Base-by-base conservation (phyloP, 2,113 vertebrate species). In the Speoplatyrhinus poulsoni region DNA sequence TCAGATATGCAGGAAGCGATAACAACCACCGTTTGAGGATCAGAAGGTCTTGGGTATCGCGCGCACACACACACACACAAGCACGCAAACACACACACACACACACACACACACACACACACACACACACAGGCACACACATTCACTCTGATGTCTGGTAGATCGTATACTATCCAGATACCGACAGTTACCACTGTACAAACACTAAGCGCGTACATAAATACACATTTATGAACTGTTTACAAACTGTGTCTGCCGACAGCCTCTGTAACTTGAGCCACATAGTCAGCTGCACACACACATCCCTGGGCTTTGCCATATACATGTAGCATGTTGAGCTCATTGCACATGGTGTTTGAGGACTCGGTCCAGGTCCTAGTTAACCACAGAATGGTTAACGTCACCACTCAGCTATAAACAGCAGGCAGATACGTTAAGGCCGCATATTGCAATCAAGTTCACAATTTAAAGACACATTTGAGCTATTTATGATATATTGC, bases 1-100 rank as follows among this genome's bases (percentile, higher is more conserved):
- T 81, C 79, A 69, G 77, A 81, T 84, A 70, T 0, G 15, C 85
- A 87, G 85, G 87, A 90, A 89, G 76, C 3, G 85, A 91, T 90
- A 85, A 85, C 63, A 72, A 80, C 57, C 70, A 33, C 48, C 12
- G 55, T 82, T 86, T 86, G 66, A 83, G 76, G 84, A 85, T 89
- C 80, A 85, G 48, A 88, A 81, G 66, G 78, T 60, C 52, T 5
- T 36, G 60, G 54, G 84, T 81, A 79, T 83, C 77, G 4, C 11
- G 32, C 3, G 0, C 12, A 6, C 49, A 9, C 46, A 60, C 13
- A 1, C 3, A 15, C 41, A 65, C 62, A 53, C 17, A 8, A 19
- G 54, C 19, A n/a, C 32, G 41, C 32, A n/a, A 1, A 19, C 19
- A 19, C 7, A 46, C 15, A 47, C 9, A 10, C 13, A 1, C 17